phyloP scores from a whole-genome alignment of 2,797 vertebrate genomes.

The Diplodus puntazzo region DNA sequence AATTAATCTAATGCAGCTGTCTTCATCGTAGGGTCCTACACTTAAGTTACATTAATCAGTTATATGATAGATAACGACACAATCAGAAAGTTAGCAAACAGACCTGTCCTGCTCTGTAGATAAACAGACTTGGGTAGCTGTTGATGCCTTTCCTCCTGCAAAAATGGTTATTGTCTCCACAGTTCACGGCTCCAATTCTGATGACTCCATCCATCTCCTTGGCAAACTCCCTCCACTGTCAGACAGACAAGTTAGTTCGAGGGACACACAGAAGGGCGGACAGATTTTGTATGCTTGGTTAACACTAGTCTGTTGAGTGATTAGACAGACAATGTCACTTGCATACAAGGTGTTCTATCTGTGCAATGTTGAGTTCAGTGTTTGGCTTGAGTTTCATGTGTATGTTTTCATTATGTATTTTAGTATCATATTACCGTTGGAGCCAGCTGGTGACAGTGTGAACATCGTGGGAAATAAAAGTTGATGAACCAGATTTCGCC shows the following conservation, averaged over 20 bases:
- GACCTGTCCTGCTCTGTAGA: slow-evolving; percentile 93
- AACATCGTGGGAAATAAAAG: slow-evolving; percentile 97
- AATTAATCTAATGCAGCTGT: background rate
- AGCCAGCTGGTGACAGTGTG: slow-evolving; percentile 96
- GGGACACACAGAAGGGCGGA: background rate
- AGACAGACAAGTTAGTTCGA: background rate
- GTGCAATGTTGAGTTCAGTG: background rate
- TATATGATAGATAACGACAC: background rate
- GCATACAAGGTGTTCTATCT: too few species aligned
- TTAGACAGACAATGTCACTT: background rate
- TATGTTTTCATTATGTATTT: background rate
- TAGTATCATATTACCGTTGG: slow-evolving; percentile 87
- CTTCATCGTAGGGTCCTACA: background rate
- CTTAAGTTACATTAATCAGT: background rate
- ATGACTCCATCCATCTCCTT: slow-evolving; percentile 97
- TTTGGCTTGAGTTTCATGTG: background rate
- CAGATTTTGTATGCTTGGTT: background rate
- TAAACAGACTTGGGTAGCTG: slow-evolving; percentile 94
- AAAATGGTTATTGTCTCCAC: slow-evolving; percentile 94
- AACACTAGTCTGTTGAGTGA: background rate
- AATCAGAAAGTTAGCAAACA: background rate
- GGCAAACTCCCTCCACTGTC: slow-evolving; percentile 96
- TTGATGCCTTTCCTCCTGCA: slow-evolving; percentile 94
- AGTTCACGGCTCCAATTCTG: slow-evolving; percentile 96
- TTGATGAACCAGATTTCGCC: slow-evolving; percentile 99